Base-by-base conservation (phyloP, 2,797 vertebrate species). In the Sebastes alutus region DNA sequence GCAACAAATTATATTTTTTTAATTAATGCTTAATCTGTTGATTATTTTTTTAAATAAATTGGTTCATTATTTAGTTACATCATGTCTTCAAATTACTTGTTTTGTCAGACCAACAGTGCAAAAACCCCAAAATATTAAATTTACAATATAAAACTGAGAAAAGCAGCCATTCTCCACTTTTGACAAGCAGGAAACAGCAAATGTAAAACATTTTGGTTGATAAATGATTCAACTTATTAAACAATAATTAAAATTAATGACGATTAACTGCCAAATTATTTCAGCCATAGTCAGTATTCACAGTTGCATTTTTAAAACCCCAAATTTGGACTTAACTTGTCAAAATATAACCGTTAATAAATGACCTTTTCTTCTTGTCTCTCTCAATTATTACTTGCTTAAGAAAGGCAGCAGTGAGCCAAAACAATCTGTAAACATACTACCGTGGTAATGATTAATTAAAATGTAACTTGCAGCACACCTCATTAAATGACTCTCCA, bases 131-230 rank as follows among this genome's bases (percentile, higher is more conserved):
- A n/a, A 66, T 67, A n/a, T 30, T 5, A 14, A 5, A 69, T n/a
- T 11, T 1, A 35, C 2, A 38, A 29, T 16, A 52, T 49, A 11
- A 29, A 59, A 10, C 16, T 42, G 11, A 42, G 18, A 59, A 56
- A 42, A 29, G 1, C 5, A 10, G 25, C 14, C 5, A 1, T 71
- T 38, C 6, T 1, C 16, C 38, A 16, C 7, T 0, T 13, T 23
- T 23, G 20, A 12, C 14, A 22, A 42, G 11, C 33, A 33, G 42
- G n/a, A 20, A 63, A 13, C 2, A 0, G 14, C 10, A 25, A 38
- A 35, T 56, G n/a, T 11, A 7, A 20, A 61, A 5, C 6, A 55
- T 22, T 33, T 64, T 56, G 4, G 4, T 12, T 65, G 52, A 42
- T 46, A 22, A 30, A 58, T 27, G 9, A 30, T 9, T 29, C 14